Evolutionary conservation across 1,140 invertebrate genomes (phyloP).

Genomic region (Lerema accius): DNA sequence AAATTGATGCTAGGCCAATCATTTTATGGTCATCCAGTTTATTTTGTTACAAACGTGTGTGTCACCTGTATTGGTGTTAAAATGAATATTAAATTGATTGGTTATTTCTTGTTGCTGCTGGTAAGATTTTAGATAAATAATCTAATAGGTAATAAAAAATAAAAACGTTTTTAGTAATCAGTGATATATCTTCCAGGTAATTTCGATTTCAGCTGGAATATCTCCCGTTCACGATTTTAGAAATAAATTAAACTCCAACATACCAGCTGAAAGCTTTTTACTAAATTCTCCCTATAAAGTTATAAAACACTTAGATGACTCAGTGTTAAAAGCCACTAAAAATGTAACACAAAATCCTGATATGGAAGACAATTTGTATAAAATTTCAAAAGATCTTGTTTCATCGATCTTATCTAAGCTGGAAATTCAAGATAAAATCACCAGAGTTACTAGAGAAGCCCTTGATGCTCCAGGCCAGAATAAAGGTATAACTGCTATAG

Average conservation of each 20-base stretch:
- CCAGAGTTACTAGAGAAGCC: conserved; percentile 70
- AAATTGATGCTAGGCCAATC: background rate
- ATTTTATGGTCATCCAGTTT: conserved; percentile 2
- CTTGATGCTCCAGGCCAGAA: conserved; percentile 69
- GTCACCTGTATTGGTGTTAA: background rate
- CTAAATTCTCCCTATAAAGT: conserved; percentile 63
- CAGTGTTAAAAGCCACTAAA: conserved; percentile 63
- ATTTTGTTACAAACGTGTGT: background rate
- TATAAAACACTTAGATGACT: conserved; percentile 64
- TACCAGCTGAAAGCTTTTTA: conserved; percentile 49
- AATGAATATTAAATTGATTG: conserved; percentile 4
- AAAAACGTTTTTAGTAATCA: too few species aligned
- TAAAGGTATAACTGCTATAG: conserved; percentile 74
- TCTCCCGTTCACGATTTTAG: conserved; percentile 69
- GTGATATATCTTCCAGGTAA: conserved; percentile 43
- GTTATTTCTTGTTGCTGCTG: background rate
- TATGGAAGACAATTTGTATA: conserved; percentile 72
- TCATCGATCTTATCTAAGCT: conserved; percentile 67
- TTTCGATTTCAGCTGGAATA: conserved; percentile 50
- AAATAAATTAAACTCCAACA: conserved; percentile 53
- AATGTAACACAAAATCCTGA: conserved; percentile 72
- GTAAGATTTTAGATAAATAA: conserved; percentile 11
- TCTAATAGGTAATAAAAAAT: too few species aligned
- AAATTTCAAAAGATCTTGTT: conserved; percentile 72
- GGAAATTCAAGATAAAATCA: conserved; percentile 75